Evolutionary conservation across 2,888 invertebrate genomes (phyloP), one percentile per base, ranked within the genome.

Genomic region (Gymnocheta viridis): DNA sequence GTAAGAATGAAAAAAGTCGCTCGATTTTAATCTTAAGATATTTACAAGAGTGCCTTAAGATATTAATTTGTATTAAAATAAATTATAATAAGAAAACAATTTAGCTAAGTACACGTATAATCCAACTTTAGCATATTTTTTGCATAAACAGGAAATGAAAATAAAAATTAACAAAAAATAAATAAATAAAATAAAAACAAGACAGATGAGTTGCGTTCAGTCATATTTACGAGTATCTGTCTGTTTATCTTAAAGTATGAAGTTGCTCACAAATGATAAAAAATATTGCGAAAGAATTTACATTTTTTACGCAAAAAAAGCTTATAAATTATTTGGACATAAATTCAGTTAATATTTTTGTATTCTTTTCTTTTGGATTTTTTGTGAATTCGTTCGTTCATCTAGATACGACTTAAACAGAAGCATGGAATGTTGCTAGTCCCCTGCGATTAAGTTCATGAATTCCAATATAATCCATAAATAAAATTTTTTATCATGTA

Each of bases 401-500:
- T 38, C 38, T n/a, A 62, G 60, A 73, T 6, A 35, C 32, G 12
- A 7, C n/a, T 2, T 56, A 10, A n/a, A 5, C 27, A 9, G 17
- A 2, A 49, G 24, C 7, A 44, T 32, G 66, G 19, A 0, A 17
- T 44, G 66, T 17, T n/a, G n/a, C n/a, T n/a, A 56, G 54, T 47
- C 66, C 35, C 41, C 12, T 54, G 29, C 41, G 47, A 12, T 17
- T 32, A 66, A 24, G 22, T 66, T 32, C 41, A 76, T 76, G 56
- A 76, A 66, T 66, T 76, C 19, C 44, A 47, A 66, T 76, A 66
- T 56, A 56, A 47, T 56, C 76, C 56, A 66, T 44, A 66, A 19
- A 66, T 44, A 60, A 47, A 0, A 24, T 35, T 44, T 47, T 32
- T 17, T 41, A 51, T 38, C 51, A 38, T 74, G 38, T 24, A 6